Evolutionary conservation across 2,888 invertebrate genomes (phyloP).

Genomic region (Patella pellucida): DNA sequence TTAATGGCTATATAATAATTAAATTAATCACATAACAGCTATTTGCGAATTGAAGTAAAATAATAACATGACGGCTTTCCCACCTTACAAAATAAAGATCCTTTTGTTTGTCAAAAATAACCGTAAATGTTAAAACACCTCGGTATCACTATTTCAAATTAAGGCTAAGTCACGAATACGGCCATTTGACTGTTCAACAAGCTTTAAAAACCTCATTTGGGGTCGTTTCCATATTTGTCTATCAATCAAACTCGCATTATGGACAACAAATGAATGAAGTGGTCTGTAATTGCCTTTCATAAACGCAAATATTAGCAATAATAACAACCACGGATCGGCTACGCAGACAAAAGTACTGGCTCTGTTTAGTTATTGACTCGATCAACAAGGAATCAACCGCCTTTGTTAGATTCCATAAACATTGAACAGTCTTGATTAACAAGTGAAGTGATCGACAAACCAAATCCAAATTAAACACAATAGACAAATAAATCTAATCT

Average conservation of each 20-base stretch:
- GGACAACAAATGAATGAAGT: slow-evolving; percentile 4
- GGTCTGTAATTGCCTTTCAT: background rate
- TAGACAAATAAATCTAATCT: too few relatives aligned
- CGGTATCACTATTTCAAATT: background rate
- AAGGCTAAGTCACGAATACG: slow-evolving; percentile 6
- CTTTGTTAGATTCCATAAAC: background rate
- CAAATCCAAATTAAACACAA: background rate
- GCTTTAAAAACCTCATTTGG: slow-evolving; percentile 4
- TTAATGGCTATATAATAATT: slow-evolving; percentile 1
- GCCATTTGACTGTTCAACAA: background rate
- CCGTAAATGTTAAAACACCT: background rate
- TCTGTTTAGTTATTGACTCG: background rate
- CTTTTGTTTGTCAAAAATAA: background rate
- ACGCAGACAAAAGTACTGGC: slow-evolving; percentile 4
- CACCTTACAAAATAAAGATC: background rate
- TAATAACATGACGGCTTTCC: background rate
- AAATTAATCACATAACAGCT: background rate
- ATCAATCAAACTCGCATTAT: slow-evolving; percentile 1
- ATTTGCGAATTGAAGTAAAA: slow-evolving; percentile 10
- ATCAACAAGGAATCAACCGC: background rate
- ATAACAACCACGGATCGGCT: slow-evolving; percentile 9
- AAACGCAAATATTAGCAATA: slow-evolving; percentile 11
- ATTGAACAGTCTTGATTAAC: slow-evolving; percentile 6
- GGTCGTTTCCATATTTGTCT: background rate
- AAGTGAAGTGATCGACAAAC: background rate